Evolutionary conservation across 1,140 invertebrate genomes (phyloP).

Genomic region (Ctenoplectra terminalis): DNA sequence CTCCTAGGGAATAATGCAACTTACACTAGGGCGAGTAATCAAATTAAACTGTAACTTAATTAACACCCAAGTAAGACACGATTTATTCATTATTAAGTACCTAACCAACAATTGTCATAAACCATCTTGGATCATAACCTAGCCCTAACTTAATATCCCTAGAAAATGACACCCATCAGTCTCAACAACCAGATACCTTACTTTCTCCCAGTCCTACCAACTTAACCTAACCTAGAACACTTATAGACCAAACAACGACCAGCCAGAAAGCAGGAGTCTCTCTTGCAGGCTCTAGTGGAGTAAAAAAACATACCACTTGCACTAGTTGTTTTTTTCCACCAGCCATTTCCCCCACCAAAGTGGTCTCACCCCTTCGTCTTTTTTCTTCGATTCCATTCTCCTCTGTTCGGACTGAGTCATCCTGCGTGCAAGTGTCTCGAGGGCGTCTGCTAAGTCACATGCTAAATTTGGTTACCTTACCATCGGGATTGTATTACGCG

Average conservation of each 20-base stretch:
- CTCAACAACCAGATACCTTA: neutral
- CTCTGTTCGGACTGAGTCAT: slow-evolving; percentile 62
- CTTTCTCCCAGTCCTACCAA: neutral
- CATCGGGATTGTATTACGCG: slow-evolving; percentile 76
- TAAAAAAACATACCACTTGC: neutral
- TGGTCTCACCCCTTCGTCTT: slow-evolving; percentile 8
- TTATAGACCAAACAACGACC: too few relatives aligned
- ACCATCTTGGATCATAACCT: too few relatives aligned
- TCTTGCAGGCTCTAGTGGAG: neutral
- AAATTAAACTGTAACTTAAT: too few relatives aligned
- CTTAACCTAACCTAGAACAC: neutral
- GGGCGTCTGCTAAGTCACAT: slow-evolving; percentile 73
- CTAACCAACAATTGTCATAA: too few relatives aligned
- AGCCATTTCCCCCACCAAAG: neutral
- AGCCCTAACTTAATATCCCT: neutral
- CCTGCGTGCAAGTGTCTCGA: slow-evolving; percentile 68
- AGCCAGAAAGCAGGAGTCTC: too few relatives aligned
- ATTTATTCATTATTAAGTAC: too few relatives aligned
- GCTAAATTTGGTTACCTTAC: slow-evolving; percentile 77
- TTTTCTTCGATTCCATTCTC: slow-evolving; percentile 15
- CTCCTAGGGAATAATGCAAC: too few relatives aligned
- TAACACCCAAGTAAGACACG: too few relatives aligned
- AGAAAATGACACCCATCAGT: neutral
- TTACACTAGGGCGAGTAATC: too few relatives aligned
- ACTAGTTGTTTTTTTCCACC: neutral